Evolutionary conservation across 1,140 invertebrate species (phyloP), one percentile per base, ranked within the genome.

Genomic region (Hormaphis cornu): DNA sequence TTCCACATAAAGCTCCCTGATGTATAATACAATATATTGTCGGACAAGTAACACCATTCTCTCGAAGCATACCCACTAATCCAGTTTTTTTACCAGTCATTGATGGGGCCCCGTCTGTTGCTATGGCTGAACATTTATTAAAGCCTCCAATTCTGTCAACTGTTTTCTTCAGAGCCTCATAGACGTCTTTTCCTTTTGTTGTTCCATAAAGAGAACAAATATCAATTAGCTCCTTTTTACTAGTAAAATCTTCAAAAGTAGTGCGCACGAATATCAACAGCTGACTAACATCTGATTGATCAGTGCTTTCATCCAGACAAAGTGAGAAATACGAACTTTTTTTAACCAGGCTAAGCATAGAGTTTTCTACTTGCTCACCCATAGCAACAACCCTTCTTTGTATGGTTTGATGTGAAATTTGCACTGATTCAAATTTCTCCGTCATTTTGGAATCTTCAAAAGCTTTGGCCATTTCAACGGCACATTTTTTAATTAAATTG

Each of bases 261-360:
- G 48, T 69, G 20, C 69, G 72, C 14, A 73, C 54, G 72, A 73
- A 74, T 69, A 69, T 74, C 52, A 74, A 71, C 14, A 74, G 70
- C 50, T 72, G 70, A 70, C 71, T 74, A 30, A 73, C 50, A 72
- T 73, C 71, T 71, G 71, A 44, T 50, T 58, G 59, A 71, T 74
- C 70, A 50, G 71, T 74, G 59, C 69, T 74, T 72, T 74, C 69
- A 72, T 74, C 70, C 69, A 73, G 66, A 71, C 71, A 70, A 46
- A 72, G 46, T 35, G 72, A 72, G 48, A 71, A 74, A 59, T 72
- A 72, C 44, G 30, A 46, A 61, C 72, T 66, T 72, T 74, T 69
- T 69, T 71, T 71, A 70, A 72, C 66, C 52, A 53, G 56, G 50
- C 63, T 69, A 69, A 58, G 59, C 58, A 69, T 33, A 18, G 46